These are phyloP conservation scores for Onchidella celtica DNA, from an alignment of 2,888 invertebrate genomes.

Conservation along the genomic window DNA sequence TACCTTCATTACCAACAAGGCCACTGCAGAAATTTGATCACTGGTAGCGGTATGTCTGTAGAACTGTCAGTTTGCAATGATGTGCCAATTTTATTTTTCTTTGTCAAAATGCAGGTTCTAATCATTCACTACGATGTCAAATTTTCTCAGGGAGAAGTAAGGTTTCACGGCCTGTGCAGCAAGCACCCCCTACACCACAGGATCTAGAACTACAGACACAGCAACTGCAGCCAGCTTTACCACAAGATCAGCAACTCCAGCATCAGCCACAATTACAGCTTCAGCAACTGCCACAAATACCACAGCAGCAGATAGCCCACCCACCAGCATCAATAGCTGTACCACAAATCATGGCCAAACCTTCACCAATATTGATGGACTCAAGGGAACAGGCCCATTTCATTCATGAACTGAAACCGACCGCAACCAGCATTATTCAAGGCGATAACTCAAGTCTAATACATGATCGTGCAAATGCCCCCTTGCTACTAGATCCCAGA, in stretches of 20 bases:
- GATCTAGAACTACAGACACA: background rate
- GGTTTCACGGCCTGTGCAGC: background rate
- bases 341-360: constrained; percentile 6
- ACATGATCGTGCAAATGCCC: background rate
- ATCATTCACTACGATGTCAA: too few species aligned
- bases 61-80: too few species aligned
- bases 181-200: background rate
- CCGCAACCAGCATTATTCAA: constrained; percentile 3
- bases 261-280: background rate
- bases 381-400: background rate
- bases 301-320: background rate
- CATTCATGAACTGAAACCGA: constrained; percentile 35
- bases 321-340: background rate
- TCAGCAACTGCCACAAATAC: background rate
- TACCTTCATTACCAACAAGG: too few species aligned
- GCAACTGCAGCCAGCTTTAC: background rate
- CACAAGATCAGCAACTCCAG: constrained; percentile 8
- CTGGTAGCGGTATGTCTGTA: too few species aligned
- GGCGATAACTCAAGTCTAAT: background rate
- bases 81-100: too few species aligned
- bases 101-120: too few species aligned
- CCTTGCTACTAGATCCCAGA: background rate
- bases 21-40: too few species aligned
- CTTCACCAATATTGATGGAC: background rate
- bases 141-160: constrained; percentile 4